Evolutionary conservation across 2,113 vertebrate species (phyloP), one percentile per base, ranked within the genome.

Genomic region (Bubo blakistoni): DNA sequence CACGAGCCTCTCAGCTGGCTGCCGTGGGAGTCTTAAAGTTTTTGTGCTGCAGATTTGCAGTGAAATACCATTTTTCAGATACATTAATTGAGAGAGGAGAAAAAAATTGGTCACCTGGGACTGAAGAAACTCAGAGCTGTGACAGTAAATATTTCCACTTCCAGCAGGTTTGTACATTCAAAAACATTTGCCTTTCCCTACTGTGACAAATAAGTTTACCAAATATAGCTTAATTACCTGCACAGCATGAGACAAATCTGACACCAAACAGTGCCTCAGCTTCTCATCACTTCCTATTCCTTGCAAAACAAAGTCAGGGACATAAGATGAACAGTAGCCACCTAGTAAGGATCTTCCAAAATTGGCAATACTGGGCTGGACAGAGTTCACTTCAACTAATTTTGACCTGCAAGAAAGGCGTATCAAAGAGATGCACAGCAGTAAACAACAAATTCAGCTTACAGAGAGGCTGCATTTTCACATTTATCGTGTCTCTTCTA

Each of bases 231-330:
- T 72, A 94, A 95, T 98, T 98, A 99, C 99, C 99, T 99, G 99
- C 90, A 99, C 99, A 96, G 99, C 98, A 55, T 99, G 99, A 79
- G 98, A 98, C 94, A 99, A 97, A 95, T 99, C 99, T 47, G 99
- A 98, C 92, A 98, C 96, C 92, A 99, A 98, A 92, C 98, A 99
- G 95, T 99, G 99, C 90, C 98, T 98, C 83, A 99, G 98, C 94
- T 98, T 99, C 77, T 99, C 99, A 81, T 99, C 99, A 74, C 97
- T 99, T 71, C 99, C 99, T 96, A 99, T 97, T 92, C 99, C 99
- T 92, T 99, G 99, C 96, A 99, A 98, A 96, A 99, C 99, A 94
- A 99, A 99, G 98, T 99, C 99, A 51, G 99, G 99, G 86, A 99
- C 99, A 1, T 99, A 99, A 74, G 98, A 98, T 30, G 99, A 99